phyloP scores from a whole-genome alignment of 2,113 vertebrate species.

The Nicator chloris region DNA sequence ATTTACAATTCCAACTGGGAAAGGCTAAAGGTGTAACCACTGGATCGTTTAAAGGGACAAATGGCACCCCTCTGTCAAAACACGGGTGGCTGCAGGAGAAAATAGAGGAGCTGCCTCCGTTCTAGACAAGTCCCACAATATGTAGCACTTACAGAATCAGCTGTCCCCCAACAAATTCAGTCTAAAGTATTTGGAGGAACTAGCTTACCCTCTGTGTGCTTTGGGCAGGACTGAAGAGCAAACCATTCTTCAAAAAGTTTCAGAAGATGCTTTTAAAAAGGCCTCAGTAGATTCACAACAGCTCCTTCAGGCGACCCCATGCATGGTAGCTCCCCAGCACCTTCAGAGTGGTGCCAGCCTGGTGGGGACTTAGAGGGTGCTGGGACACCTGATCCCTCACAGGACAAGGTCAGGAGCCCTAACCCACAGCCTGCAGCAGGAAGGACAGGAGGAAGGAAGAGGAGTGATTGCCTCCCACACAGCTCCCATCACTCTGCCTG shows the following conservation, averaged over 20 bases:
- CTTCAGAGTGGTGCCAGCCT: not conserved
- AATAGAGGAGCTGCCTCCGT: not conserved
- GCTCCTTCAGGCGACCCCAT: not conserved
- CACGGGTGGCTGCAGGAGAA: not conserved
- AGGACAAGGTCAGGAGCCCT: not conserved
- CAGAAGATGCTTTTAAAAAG: not conserved
- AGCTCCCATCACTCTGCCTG: not conserved
- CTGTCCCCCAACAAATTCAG: not conserved
- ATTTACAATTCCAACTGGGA: not conserved
- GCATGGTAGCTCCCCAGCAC: accelerated
- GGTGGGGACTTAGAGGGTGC: not conserved
- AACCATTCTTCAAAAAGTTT: not conserved
- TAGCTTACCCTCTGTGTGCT: not conserved
- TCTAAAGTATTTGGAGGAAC: not conserved
- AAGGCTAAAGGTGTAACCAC: not conserved
- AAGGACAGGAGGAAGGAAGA: not conserved
- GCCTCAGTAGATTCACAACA: not conserved
- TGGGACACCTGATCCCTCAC: not conserved
- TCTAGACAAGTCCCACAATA: not conserved
- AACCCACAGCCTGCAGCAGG: not conserved
- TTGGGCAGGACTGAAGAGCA: not conserved
- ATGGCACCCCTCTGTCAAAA: not conserved
- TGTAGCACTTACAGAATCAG: not conserved
- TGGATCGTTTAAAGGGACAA: not conserved
- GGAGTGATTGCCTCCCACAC: not conserved